These are phyloP conservation scores for Antennarius striatus DNA, from an alignment of 2,113 vertebrate species.

Conservation along the genomic window DNA sequence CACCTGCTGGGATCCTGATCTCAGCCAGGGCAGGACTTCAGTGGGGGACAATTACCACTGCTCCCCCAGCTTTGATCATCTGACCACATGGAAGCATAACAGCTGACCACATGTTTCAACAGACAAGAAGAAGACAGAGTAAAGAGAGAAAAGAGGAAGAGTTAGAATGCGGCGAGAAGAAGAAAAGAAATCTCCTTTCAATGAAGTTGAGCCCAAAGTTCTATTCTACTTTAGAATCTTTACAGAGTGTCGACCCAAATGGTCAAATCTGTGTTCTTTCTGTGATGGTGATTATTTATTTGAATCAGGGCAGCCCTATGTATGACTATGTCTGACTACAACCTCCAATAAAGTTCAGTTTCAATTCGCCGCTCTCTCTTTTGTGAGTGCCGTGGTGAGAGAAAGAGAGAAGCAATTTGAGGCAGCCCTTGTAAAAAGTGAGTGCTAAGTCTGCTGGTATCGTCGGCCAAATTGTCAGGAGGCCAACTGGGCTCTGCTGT, in stretches of 20 bases:
- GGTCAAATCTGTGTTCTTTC: constrained; percentile 71
- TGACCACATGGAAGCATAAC: constrained; percentile 99
- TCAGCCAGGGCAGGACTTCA: constrained; percentile 94
- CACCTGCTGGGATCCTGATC: constrained; percentile 99
- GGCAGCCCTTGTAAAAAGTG: constrained; percentile 75
- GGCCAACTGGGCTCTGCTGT: constrained; percentile 76
- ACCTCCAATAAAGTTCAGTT: constrained; percentile 74
- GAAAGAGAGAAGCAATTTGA: constrained; percentile 74
- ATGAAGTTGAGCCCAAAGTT: constrained; percentile 58
- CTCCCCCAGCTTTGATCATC: constrained; percentile 98
- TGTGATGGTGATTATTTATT: constrained; percentile 74
- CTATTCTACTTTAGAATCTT: constrained; percentile 56
- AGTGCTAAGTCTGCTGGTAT: constrained; percentile 76
- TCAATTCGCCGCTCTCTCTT: constrained; percentile 71
- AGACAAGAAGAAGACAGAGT: constrained; percentile 70
- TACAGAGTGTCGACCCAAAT: constrained; percentile 49
- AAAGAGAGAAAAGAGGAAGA: constrained; percentile 63
- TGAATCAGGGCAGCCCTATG: constrained; percentile 62
- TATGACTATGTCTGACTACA: constrained; percentile 61
- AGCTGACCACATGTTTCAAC: constrained; percentile 81
- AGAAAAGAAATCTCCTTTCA: constrained; percentile 69
- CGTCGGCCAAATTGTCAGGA: constrained; percentile 77
- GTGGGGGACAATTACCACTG: constrained; percentile 98
- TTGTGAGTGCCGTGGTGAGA: constrained; percentile 50
- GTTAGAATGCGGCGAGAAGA: constrained; percentile 61